Percentiles rank a stretch among this genome's conserved stretches.
These are phyloP conservation scores for Peromyscus melanophrys DNA, from an alignment of 2,797 vertebrate genomes.

Conservation along the genomic window DNA sequence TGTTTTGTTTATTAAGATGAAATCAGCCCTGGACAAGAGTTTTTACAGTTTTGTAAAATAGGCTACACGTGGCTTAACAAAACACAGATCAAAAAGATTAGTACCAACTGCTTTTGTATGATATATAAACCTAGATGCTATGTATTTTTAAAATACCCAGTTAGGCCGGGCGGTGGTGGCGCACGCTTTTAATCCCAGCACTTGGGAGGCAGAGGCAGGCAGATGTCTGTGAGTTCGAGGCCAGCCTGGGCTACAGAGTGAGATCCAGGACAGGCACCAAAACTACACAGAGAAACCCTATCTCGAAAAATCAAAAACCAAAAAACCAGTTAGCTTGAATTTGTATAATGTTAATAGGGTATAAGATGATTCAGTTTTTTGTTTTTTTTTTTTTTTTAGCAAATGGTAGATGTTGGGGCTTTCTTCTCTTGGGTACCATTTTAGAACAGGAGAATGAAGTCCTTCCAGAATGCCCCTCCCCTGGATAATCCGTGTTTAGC, in stretches of 20 bases:
- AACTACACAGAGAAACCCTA: too few relatives aligned
- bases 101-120: not conserved
- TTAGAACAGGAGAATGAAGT: not conserved
- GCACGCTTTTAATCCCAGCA: too few relatives aligned
- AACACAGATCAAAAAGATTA: not conserved
- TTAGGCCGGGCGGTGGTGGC: not conserved
- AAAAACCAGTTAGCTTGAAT: not conserved
- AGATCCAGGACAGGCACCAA: too few relatives aligned
- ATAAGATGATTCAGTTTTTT: not conserved
- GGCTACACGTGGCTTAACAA: not conserved
- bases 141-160: not conserved
- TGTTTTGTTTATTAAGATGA: not conserved
- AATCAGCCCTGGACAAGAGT: not conserved
- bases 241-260: too few relatives aligned
- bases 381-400: not conserved
- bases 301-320: too few relatives aligned
- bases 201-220: too few relatives aligned
- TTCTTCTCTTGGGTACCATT: conserved; percentile 22
- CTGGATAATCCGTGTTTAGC: not conserved
- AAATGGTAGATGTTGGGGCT: not conserved
- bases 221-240: too few relatives aligned
- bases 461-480: not conserved
- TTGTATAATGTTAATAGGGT: not conserved
- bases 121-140: not conserved
- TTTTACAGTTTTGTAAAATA: not conserved